Conservation (phyloP, 2,797 vertebrate genomes). For the Chaunax sp. region DNA sequence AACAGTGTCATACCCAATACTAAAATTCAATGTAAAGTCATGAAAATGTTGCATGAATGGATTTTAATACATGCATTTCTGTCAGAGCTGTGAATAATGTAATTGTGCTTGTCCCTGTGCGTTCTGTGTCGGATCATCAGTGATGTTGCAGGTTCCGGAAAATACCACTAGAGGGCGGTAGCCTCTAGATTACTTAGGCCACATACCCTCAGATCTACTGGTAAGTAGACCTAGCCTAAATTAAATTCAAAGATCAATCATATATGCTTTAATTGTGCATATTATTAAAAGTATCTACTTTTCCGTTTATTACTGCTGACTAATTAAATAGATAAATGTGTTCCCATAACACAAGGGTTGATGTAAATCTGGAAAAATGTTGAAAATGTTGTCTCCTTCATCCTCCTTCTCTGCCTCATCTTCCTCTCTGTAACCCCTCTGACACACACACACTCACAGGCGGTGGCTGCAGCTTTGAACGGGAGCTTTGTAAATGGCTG, state of each 20-base stretch:
- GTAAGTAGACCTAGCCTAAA: background rate
- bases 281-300: background rate
- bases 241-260: background rate
- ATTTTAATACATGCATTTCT: no score
- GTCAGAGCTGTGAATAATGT: no score
- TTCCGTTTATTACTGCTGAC: background rate
- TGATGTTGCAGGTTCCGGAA: background rate
- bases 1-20: no score
- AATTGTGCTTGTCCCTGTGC: no score
- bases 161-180: conserved; percentile 20
- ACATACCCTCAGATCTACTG: background rate
- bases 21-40: no score
- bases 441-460: conserved; percentile 14
- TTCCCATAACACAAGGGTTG: background rate
- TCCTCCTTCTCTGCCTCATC: conserved; percentile 30
- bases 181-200: background rate
- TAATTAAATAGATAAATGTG: background rate
- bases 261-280: background rate
- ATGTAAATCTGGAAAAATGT: conserved; percentile 26
- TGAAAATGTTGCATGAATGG: no score
- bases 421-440: conserved; percentile 12
- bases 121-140: no score
- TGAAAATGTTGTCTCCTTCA: conserved; percentile 23
- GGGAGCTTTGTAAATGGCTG: conserved; percentile 56
- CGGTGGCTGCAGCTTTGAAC: conserved; percentile 48